Percentiles rank a stretch among this genome's conserved stretches.
These are phyloP conservation scores for Gulo gulo DNA, from an alignment of 2,113 vertebrate species.

Conservation along the genomic window DNA sequence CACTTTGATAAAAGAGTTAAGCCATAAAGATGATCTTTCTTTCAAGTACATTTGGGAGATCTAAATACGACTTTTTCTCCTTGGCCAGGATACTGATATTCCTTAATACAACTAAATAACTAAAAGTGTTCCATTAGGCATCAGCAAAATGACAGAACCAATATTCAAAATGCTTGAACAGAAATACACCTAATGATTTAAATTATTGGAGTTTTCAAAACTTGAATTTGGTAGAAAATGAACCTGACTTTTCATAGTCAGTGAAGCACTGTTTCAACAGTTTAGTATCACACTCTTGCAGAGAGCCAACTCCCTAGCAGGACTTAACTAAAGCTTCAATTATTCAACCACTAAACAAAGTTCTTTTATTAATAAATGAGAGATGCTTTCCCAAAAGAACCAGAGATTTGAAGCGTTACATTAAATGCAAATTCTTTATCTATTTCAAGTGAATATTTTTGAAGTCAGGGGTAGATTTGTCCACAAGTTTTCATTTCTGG, in stretches of 20 bases:
- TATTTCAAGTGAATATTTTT: neutral
- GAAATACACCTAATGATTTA: constrained; percentile 36
- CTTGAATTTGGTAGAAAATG: constrained; percentile 17
- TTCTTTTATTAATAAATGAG: neutral
- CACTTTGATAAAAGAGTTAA: constrained; percentile 25
- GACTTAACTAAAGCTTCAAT: neutral
- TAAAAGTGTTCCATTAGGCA: neutral
- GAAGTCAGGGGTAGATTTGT: neutral
- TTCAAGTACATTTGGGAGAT: neutral
- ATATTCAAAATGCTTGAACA: constrained; percentile 28
- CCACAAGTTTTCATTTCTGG: constrained; percentile 21
- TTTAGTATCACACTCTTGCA: neutral
- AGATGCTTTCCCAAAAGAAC: constrained; percentile 15
- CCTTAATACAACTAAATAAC: neutral
- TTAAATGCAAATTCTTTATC: neutral
- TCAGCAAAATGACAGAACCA: neutral
- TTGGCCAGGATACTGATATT: constrained; percentile 12
- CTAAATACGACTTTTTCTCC: neutral
- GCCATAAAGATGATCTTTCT: constrained; percentile 5
- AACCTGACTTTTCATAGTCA: neutral
- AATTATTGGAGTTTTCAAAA: constrained; percentile 29
- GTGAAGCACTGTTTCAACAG: neutral
- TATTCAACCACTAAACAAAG: neutral
- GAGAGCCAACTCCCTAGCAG: neutral
- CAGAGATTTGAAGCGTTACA: neutral